phyloP scores from a whole-genome alignment of 2,113 vertebrate genomes.

The Nibea albiflora region DNA sequence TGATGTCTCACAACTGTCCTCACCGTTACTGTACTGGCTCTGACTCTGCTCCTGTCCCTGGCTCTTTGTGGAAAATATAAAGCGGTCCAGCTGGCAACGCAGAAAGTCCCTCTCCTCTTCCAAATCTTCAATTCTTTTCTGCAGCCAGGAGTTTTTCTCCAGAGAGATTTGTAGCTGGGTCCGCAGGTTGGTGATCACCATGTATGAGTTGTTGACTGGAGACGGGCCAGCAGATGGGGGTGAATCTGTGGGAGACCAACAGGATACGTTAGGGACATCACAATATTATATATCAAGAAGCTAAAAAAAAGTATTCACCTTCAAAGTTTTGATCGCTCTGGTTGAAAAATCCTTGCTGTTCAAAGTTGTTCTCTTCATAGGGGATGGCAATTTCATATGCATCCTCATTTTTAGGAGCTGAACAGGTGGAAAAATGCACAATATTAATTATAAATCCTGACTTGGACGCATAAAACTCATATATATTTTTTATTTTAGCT shows the following conservation, averaged over 20 bases:
- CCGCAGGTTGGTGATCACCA: slow-evolving; percentile 86
- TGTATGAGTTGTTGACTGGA: slow-evolving; percentile 81
- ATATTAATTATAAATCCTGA: background rate
- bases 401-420: slow-evolving; percentile 89
- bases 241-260: slow-evolving; percentile 59
- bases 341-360: slow-evolving; percentile 86
- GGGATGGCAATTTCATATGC: slow-evolving; percentile 87
- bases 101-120: slow-evolving; percentile 93
- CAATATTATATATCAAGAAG: background rate
- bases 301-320: slow-evolving; percentile 71
- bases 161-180: slow-evolving; percentile 92
- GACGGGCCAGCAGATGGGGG: slow-evolving; percentile 73
- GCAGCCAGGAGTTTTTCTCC: slow-evolving; percentile 92
- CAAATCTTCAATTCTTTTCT: slow-evolving; percentile 92
- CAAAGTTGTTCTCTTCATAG: slow-evolving; percentile 87
- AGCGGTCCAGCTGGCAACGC: slow-evolving; percentile 91
- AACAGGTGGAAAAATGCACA: background rate
- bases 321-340: slow-evolving; percentile 85
- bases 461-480: background rate
- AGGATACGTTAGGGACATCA: background rate
- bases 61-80: slow-evolving; percentile 89
- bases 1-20: slow-evolving; percentile 31
- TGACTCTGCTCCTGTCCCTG: slow-evolving; percentile 72
- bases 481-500: slow-evolving; percentile 14
- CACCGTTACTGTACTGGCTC: slow-evolving; percentile 81